Evolutionary conservation across 2,888 invertebrate species (phyloP), one percentile per base, ranked within the genome.

Genomic region (Himalopsyche tibetana): DNA sequence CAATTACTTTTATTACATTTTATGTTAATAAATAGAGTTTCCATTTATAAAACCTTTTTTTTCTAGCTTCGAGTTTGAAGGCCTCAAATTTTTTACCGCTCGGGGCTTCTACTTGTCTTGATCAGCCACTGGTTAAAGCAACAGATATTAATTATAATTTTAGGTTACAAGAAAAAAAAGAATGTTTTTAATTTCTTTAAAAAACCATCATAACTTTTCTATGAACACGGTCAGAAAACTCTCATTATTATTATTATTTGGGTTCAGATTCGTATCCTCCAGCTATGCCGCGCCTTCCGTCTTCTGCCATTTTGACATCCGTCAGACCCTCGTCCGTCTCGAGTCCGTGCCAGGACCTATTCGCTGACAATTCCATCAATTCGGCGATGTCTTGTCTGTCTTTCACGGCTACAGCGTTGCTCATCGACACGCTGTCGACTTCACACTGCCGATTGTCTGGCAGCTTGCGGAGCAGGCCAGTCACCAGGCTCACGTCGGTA

Each of bases 261-360:
- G 92, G 92, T 90, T 95, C 95, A 91, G 95, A 94, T 86, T 92
- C 92, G 90, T 96, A 96, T 87, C 94, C 94, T 86, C 94, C 93
- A 0, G 98, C 96, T 90, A 97, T 95, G 0, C 98, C 98, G 89
- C 92, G 94, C 17, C 96, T 93, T 0, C 98, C 98, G 89, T 95
- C 94, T 89, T 94, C 94, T 8, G 96, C 95, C 87, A 94, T 91
- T 87, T 94, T 94, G 0, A 96, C 95, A 83, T 95, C 94, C 1
- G 95, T 95, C 90, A 96, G 93, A 0, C 97, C 97, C 69, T 97
- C 91, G 88, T 95, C 95, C 89, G 96, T 97, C 90, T 98, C 96
- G 84, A 99, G 92, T 0, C 99, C 99, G 90, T 95, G 95, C 98
- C 98, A 99, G 4, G 95, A 94, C 89, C 97, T 93, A 8, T 94